These are phyloP conservation scores for Acromyrmex charruanus DNA, from an alignment of 1,140 invertebrate species.

Conservation along the genomic window DNA sequence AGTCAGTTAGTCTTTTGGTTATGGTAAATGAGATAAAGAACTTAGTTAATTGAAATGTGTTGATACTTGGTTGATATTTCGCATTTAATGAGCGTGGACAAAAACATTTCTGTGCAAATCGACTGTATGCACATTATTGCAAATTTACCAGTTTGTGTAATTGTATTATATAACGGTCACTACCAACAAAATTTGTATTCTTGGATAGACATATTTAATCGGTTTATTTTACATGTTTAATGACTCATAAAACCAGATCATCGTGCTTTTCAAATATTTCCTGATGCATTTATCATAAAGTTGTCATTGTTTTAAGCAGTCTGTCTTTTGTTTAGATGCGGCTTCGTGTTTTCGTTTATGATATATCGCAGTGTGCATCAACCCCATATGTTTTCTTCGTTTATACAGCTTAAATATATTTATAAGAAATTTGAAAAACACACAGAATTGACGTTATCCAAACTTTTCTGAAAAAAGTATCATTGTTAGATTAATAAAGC, in stretches of 20 bases:
- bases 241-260: constrained; percentile 23
- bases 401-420: neutral
- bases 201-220: constrained; percentile 46
- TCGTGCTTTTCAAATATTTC: neutral
- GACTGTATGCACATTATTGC: constrained; percentile 9
- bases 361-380: neutral
- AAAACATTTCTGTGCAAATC: constrained; percentile 23
- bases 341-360: neutral
- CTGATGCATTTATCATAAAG: constrained; percentile 3
- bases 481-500: neutral
- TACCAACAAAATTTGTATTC: constrained; percentile 38
- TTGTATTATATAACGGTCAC: constrained; percentile 17
- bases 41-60: constrained; percentile 38
- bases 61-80: neutral
- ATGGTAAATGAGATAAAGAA: neutral
- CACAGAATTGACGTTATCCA: neutral
- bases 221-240: constrained; percentile 37
- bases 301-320: constrained; percentile 27
- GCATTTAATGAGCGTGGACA: neutral
- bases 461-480: neutral
- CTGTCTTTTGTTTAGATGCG: neutral
- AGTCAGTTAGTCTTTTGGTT: neutral
- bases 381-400: neutral
- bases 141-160: constrained; percentile 44
- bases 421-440: constrained; percentile 30